Conservation (phyloP, 2,888 invertebrate species). For the Tachina lurida region DNA sequence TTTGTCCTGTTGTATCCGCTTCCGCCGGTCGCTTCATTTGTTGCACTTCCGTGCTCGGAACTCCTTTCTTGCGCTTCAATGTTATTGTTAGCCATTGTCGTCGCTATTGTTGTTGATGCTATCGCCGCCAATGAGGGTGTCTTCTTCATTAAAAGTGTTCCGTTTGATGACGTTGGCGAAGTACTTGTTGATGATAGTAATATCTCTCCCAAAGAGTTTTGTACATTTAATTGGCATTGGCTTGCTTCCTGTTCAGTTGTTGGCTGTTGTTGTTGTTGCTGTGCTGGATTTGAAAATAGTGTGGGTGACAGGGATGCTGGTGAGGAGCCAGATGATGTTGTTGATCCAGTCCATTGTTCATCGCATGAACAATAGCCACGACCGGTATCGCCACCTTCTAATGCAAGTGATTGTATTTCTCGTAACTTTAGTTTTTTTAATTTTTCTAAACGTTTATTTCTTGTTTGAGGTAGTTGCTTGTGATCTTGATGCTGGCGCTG, state of each 20-base stretch:
- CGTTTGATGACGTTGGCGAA: conserved; percentile 26
- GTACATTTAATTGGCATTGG: conserved; percentile 46
- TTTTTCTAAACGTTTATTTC: conserved; percentile 71
- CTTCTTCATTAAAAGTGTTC: conserved; percentile 27
- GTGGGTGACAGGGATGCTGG: conserved; percentile 71
- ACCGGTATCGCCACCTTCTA: conserved; percentile 79
- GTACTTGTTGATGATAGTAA: conserved; percentile 24
- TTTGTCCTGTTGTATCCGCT: conserved; percentile 70
- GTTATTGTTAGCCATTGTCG: conserved; percentile 69
- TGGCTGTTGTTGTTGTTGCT: conserved; percentile 58
- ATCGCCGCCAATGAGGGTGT: conserved; percentile 13
- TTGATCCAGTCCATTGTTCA: conserved; percentile 76
- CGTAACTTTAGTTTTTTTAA: conserved; percentile 77
- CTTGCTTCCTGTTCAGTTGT: conserved; percentile 30
- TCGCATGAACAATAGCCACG: conserved; percentile 81
- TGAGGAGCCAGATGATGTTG: conserved; percentile 70
- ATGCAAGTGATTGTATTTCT: conserved; percentile 78
- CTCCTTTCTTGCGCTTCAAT: conserved; percentile 71
- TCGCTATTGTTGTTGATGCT: conserved; percentile 57
- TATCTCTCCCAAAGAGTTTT: conserved; percentile 28
- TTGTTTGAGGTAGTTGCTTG: conserved; percentile 72
- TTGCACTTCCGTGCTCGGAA: conserved; percentile 69
- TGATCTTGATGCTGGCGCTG: conserved; percentile 64
- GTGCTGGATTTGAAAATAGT: conserved; percentile 54
- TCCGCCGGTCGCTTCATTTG: conserved; percentile 70